Conservation (phyloP, 2,797 vertebrate species). For the Bovichtus variegatus region DNA sequence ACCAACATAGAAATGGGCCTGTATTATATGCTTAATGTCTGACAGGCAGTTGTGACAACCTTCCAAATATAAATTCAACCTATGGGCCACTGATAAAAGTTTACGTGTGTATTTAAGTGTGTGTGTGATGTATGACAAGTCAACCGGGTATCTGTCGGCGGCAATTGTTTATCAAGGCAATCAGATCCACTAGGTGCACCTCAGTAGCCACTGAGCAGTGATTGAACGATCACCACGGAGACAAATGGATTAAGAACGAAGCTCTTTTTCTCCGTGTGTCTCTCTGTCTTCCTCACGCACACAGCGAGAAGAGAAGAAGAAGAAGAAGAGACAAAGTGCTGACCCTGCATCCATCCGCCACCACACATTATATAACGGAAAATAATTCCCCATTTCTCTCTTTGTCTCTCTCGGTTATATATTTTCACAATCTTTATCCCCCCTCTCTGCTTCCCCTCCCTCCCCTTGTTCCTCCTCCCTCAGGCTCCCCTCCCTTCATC, state of each 20-base stretch:
- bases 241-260: conserved; percentile 56
- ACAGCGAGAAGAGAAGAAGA: conserved; percentile 34
- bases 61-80: conserved; percentile 4
- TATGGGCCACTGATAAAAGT: conserved; percentile 10
- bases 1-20: not conserved
- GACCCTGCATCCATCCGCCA: conserved; percentile 70
- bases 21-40: conserved; percentile 1
- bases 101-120: conserved; percentile 21
- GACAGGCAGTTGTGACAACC: conserved; percentile 6
- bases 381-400: conserved; percentile 67
- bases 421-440: conserved; percentile 72
- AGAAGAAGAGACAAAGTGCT: conserved; percentile 62
- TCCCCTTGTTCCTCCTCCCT: conserved; percentile 63
- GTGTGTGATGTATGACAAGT: conserved; percentile 30
- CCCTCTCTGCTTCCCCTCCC: conserved; percentile 49
- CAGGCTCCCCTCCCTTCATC: conserved; percentile 66
- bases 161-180: conserved; percentile 64
- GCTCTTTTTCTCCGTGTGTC: conserved; percentile 28
- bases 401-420: conserved; percentile 74
- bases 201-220: conserved; percentile 54
- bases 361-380: conserved; percentile 72
- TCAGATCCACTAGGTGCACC: conserved; percentile 60
- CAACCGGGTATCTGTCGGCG: conserved; percentile 44
- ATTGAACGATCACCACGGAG: conserved; percentile 64
- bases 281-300: conserved; percentile 18